Percentiles rank a stretch among this genome's conserved stretches.
Conservation (phyloP, 2,797 vertebrate genomes). For the Nyctibius grandis region DNA sequence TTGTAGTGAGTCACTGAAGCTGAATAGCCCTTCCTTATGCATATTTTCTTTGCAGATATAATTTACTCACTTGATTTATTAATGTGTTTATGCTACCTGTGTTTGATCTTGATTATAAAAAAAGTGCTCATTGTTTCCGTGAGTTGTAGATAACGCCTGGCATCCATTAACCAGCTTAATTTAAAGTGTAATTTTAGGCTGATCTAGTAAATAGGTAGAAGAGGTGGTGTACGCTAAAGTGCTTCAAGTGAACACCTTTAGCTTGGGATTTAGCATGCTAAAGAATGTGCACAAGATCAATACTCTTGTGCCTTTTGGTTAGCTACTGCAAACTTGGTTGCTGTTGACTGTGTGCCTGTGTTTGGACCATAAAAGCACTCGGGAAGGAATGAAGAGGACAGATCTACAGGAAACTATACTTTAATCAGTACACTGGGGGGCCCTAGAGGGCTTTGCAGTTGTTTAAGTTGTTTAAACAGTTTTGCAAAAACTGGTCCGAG, state of each 20-base stretch:
- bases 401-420: neutral
- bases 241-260: neutral
- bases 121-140: neutral
- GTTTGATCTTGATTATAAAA: constrained; percentile 26
- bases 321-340: neutral
- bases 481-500: neutral
- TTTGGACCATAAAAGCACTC: neutral
- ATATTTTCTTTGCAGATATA: constrained; percentile 31
- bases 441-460: neutral
- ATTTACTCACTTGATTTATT: constrained; percentile 52
- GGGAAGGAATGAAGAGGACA: neutral
- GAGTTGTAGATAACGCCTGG: neutral
- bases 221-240: neutral
- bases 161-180: neutral
- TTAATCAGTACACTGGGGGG: neutral
- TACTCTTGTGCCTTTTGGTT: neutral
- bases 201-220: neutral
- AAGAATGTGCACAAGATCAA: neutral
- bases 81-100: constrained; percentile 14
- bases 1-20: constrained; percentile 34
- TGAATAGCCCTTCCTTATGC: constrained; percentile 33
- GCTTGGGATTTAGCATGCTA: neutral
- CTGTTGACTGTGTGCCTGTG: neutral
- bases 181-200: neutral
- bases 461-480: neutral